Percentiles rank a stretch among this genome's conserved stretches.
phyloP scores from a whole-genome alignment of 2,888 invertebrate genomes.

The Cephus runcator region DNA sequence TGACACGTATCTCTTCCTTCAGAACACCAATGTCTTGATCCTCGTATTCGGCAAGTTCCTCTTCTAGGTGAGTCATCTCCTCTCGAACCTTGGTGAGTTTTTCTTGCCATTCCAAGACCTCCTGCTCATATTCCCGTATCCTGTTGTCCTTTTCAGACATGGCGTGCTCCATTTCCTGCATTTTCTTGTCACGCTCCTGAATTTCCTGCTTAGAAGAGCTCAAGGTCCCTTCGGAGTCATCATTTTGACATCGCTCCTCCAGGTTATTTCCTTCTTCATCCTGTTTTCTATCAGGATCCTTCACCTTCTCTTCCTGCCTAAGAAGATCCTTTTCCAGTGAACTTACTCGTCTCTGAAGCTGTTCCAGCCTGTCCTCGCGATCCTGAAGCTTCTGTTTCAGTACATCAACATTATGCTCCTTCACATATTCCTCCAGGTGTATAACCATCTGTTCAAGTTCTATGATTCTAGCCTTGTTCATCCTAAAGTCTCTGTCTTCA shows the following conservation, averaged over 20 bases:
- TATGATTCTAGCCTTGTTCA: slow-evolving; percentile 49
- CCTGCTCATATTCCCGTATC: slow-evolving; percentile 45
- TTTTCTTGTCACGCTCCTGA: slow-evolving; percentile 24
- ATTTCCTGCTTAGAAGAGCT: too few species aligned
- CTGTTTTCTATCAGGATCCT: background rate
- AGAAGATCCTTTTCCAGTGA: slow-evolving; percentile 33
- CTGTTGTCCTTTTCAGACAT: slow-evolving; percentile 48
- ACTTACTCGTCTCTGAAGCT: slow-evolving; percentile 40
- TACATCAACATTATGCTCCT: slow-evolving; percentile 51
- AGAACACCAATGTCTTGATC: slow-evolving; percentile 47
- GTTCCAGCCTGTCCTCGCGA: slow-evolving; percentile 51
- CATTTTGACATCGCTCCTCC: background rate
- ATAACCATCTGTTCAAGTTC: slow-evolving; percentile 57
- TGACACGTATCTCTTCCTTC: slow-evolving; percentile 51
- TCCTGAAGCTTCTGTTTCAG: slow-evolving; percentile 52
- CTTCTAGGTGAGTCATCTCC: slow-evolving; percentile 40
- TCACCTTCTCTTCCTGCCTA: background rate
- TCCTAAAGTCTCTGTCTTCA: slow-evolving; percentile 62
- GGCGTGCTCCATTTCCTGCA: slow-evolving; percentile 48
- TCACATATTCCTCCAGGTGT: slow-evolving; percentile 55
- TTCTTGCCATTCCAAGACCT: slow-evolving; percentile 45
- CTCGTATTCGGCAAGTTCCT: slow-evolving; percentile 45
- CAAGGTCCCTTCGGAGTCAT: background rate
- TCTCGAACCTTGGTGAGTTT: slow-evolving; percentile 33
- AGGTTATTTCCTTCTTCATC: slow-evolving; percentile 3